Evolutionary conservation across 2,113 vertebrate genomes (phyloP).

Genomic region (Pygoscelis antarcticus): DNA sequence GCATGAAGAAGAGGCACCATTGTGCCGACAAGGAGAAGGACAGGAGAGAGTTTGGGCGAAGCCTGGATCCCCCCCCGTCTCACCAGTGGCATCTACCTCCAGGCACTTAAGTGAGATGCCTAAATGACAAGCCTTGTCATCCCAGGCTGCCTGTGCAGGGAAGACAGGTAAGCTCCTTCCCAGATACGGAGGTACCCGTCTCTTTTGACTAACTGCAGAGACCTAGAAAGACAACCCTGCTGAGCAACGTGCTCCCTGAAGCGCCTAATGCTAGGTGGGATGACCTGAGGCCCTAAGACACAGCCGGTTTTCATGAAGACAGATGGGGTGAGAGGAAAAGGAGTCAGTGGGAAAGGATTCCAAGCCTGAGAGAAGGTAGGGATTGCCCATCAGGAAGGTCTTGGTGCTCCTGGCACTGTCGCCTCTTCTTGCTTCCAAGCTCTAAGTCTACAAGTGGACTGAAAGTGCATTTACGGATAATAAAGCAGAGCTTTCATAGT

Average conservation of each 20-base stretch:
- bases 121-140: background rate
- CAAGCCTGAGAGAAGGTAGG: background rate
- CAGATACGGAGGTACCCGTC: background rate
- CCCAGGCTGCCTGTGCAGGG: background rate
- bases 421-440: background rate
- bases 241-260: background rate
- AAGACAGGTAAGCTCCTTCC: background rate
- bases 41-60: background rate
- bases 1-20: background rate
- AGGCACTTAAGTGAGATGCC: constrained; percentile 13
- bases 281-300: background rate
- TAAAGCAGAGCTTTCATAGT: background rate
- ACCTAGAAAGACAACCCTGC: background rate
- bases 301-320: background rate
- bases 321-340: background rate
- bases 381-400: background rate
- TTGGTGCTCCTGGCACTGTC: background rate
- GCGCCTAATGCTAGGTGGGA: background rate
- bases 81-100: background rate
- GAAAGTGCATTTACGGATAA: constrained; percentile 18
- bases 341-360: background rate
- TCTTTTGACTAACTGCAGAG: background rate
- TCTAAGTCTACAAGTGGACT: background rate
- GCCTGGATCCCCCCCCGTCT: background rate
- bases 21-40: background rate